A percentile compares a stretch with the other conserved stretches of the same genome.
Conservation (phyloP, 2,113 vertebrate species). For the Aspiorhynchus laticeps region DNA sequence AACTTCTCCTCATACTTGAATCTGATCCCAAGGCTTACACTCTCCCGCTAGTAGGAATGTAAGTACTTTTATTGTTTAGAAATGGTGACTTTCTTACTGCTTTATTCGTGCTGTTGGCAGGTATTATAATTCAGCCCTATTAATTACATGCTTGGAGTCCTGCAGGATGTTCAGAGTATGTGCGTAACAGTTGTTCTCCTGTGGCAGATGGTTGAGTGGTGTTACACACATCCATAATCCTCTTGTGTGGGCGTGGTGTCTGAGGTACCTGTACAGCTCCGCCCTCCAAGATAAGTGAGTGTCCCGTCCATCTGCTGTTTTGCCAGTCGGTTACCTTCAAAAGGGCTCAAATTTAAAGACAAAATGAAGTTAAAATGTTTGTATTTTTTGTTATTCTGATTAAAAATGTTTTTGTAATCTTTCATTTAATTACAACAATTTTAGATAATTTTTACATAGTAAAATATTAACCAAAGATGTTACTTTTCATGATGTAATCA, state of each 20-base stretch:
- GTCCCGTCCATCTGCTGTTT: constrained; percentile 38
- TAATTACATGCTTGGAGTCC: constrained; percentile 30
- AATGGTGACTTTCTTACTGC: neutral
- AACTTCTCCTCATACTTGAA: constrained; percentile 90
- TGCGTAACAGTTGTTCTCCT: constrained; percentile 48
- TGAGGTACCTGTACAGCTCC: constrained; percentile 86
- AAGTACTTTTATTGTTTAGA: constrained; percentile 69
- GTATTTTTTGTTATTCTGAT: neutral
- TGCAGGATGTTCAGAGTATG: constrained; percentile 8
- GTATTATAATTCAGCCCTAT: constrained; percentile 10
- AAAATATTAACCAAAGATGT: neutral
- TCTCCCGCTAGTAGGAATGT: constrained; percentile 93
- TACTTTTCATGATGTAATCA: neutral
- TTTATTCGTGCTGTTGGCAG: neutral
- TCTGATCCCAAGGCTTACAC: constrained; percentile 90
- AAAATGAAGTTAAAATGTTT: neutral
- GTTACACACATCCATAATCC: constrained; percentile 85
- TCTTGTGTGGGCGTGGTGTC: constrained; percentile 87
- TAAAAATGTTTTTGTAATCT: neutral
- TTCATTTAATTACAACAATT: neutral
- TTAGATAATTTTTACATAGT: neutral
- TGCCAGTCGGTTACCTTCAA: neutral
- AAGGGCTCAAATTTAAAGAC: neutral
- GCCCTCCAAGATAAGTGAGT: constrained; percentile 88
- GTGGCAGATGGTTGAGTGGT: constrained; percentile 90